Evolutionary conservation across 2,888 invertebrate species (phyloP).

Genomic region (Cactoblastis cactorum): DNA sequence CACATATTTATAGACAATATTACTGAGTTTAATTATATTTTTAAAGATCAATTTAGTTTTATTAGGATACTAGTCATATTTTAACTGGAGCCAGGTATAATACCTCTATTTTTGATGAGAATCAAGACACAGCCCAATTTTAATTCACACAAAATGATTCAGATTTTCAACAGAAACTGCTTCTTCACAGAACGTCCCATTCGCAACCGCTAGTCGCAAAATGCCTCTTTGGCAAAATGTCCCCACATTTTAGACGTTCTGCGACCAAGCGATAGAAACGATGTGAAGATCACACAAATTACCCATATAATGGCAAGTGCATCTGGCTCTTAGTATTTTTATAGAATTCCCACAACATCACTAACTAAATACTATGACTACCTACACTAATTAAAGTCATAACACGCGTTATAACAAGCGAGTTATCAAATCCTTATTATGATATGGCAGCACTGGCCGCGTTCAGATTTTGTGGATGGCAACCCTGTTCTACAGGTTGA

Average conservation of each 20-base stretch:
- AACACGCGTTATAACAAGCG: not conserved
- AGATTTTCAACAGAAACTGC: no score
- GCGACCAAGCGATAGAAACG: not conserved
- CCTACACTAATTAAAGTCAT: constrained; percentile 13
- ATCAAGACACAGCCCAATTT: no score
- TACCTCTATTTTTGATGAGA: no score
- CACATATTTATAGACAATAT: no score
- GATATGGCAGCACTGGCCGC: constrained; percentile 10
- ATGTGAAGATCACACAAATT: not conserved
- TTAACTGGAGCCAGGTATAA: no score
- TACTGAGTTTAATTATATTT: no score
- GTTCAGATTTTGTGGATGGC: not conserved
- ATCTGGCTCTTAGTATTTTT: constrained; percentile 27
- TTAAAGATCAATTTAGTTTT: no score
- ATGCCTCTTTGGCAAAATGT: no score
- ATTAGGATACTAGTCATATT: no score
- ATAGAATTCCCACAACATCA: constrained; percentile 1
- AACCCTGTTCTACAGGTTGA: constrained; percentile 1
- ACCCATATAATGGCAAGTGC: constrained; percentile 35
- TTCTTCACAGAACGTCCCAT: no score
- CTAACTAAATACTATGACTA: constrained; percentile 19
- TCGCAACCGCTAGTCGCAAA: no score
- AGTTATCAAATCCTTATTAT: constrained; percentile 14
- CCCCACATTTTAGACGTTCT: not conserved
- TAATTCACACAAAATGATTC: no score